These are phyloP conservation scores for Phrynocephalus vlangalii DNA, from an alignment of 2,797 vertebrate species.

Conservation along the genomic window DNA sequence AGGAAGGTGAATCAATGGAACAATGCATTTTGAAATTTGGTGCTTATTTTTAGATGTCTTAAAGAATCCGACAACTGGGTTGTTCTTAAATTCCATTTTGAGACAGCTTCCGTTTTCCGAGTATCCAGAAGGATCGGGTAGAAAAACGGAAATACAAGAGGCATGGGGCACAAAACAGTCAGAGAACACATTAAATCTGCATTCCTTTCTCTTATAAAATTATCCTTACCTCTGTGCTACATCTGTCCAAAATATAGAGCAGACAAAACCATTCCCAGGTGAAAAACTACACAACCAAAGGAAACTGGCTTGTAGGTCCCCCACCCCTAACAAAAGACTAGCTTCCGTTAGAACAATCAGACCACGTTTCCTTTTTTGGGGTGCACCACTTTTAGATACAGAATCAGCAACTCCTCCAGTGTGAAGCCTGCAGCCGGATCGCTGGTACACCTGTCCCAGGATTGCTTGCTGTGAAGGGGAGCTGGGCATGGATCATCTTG, in stretches of 20 bases:
- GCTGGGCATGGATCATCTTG: too few relatives aligned
- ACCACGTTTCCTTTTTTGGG: too few relatives aligned
- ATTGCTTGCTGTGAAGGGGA: background rate
- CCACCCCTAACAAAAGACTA: too few relatives aligned
- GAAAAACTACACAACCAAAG: background rate
- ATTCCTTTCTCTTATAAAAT: too few relatives aligned
- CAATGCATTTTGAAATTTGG: background rate
- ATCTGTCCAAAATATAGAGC: too few relatives aligned
- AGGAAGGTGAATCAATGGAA: background rate
- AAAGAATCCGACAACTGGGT: background rate
- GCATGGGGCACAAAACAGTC: background rate
- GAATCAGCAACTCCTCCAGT: too few relatives aligned
- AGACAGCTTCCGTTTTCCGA: background rate
- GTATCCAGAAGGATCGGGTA: background rate
- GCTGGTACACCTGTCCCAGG: background rate
- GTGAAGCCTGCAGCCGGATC: too few relatives aligned
- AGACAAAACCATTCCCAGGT: too few relatives aligned
- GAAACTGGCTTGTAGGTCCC: background rate
- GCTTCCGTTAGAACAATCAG: too few relatives aligned
- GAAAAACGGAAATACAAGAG: background rate
- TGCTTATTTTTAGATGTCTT: background rate
- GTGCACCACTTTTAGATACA: too few relatives aligned
- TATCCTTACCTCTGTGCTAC: too few relatives aligned
- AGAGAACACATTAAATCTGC: background rate
- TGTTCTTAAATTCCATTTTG: rapidly evolving